phyloP scores from a whole-genome alignment of 2,797 vertebrate genomes.

The Valencia hispanica region DNA sequence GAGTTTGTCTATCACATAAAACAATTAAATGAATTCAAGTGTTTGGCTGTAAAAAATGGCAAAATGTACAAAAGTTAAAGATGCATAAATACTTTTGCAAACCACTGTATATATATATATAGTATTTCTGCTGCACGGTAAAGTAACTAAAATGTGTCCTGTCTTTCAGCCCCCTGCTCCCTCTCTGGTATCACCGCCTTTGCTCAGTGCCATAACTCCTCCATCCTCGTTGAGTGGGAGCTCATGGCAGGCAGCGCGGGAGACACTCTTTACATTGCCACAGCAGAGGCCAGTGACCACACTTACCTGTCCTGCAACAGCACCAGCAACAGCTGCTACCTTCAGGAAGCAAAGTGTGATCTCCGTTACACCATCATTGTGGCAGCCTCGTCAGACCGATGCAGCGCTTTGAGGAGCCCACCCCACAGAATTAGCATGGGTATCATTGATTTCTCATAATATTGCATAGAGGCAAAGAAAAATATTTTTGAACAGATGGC shows the following conservation, averaged over 20 bases:
- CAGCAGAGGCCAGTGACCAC: slow-evolving; percentile 66
- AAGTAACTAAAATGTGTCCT: background rate
- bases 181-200: slow-evolving; percentile 63
- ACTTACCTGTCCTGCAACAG: slow-evolving; percentile 68
- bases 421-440: slow-evolving; percentile 76
- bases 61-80: background rate
- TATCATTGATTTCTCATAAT: slow-evolving; percentile 2
- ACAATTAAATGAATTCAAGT: background rate
- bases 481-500: background rate
- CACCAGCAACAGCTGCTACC: slow-evolving; percentile 69
- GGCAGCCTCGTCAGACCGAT: slow-evolving; percentile 64
- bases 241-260: slow-evolving; percentile 33
- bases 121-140: background rate
- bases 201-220: slow-evolving; percentile 67
- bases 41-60: background rate
- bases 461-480: background rate
- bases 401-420: slow-evolving; percentile 72
- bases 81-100: too few species aligned
- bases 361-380: slow-evolving; percentile 75
- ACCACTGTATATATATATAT: too few species aligned
- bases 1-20: too few species aligned
- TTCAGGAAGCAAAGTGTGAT: slow-evolving; percentile 66
- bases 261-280: slow-evolving; percentile 59
- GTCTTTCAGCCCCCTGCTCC: slow-evolving; percentile 70
- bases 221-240: slow-evolving; percentile 72